Evolutionary conservation across 2,888 invertebrate genomes (phyloP), one percentile per base, ranked within the genome.

Genomic region (Punctoribates punctum): DNA sequence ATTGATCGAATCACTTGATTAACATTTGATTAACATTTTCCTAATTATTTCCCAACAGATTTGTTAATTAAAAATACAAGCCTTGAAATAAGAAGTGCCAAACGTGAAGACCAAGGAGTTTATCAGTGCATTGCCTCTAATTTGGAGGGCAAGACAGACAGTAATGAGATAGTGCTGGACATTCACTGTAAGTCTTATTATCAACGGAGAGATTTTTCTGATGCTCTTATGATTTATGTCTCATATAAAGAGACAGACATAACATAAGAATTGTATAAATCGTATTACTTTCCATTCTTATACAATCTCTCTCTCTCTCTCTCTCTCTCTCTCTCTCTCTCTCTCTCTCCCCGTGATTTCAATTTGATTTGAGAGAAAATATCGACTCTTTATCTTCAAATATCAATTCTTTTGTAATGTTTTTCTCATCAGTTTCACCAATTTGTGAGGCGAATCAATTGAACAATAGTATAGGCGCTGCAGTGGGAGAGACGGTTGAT

Each of bases 401-500:
- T 34, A 34, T 38, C 20, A 27, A 27, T n/a, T 67, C n/a, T 38
- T 17, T 65, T 34, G 29, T 65, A 34, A 20, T 23, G 9, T 70
- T 72, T 23, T 42, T 46, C 15, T 48, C 38, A 8, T 72, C 72
- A 72, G 72, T 72, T 48, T 23, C 27, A 23, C 72, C 72, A 48
- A 72, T 72, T 72, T 72, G 72, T 48, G 38, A 25, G 20, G 1
- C 8, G 13, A 72, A 72, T 48, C 72, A 25, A 0, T 72, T 15
- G 15, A 72, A 72, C 38, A 46, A 72, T 72, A 72, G 46, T 48
- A 72, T 72, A 6, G 72, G 72, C 1, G 72, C 72, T 15, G 72
- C 72, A 8, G 23, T 72, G 20, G 72, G 72, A 23, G 72, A 72
- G 17, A 72, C 72, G 48, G 20, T 72, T 23, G 46, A 72, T 23